Conservation (phyloP, 2,888 invertebrate species). For the Megastigmus dorsalis region DNA sequence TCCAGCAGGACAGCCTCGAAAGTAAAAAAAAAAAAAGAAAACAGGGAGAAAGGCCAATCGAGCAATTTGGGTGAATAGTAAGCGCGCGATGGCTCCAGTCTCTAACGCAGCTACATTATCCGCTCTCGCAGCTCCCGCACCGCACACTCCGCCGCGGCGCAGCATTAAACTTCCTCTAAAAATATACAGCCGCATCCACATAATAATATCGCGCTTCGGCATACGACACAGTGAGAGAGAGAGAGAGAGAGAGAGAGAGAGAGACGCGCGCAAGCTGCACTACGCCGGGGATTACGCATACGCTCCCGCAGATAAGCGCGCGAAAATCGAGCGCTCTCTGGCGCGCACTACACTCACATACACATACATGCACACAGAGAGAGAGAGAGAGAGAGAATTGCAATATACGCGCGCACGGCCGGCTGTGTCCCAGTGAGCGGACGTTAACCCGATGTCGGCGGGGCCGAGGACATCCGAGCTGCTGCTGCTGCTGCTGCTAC, state of each 20-base stretch:
- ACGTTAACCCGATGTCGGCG: conserved; percentile 69
- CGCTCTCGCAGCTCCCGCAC: too few species aligned
- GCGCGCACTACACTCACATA: conserved; percentile 45
- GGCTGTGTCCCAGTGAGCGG: conserved; percentile 73
- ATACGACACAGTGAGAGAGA: too few species aligned
- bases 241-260: too few species aligned
- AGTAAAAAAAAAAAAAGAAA: too few species aligned
- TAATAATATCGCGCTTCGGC: too few species aligned
- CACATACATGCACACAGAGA: neutral
- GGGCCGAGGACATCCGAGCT: conserved; percentile 69
- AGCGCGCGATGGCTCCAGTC: too few species aligned
- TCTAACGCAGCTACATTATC: too few species aligned
- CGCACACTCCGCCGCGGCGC: too few species aligned
- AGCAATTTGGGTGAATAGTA: too few species aligned
- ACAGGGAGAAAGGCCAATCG: too few species aligned
- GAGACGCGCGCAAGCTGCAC: too few species aligned
- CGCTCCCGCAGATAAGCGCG: conserved; percentile 41
- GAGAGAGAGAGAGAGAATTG: neutral
- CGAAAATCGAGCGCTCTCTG: conserved; percentile 42
- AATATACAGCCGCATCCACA: neutral
- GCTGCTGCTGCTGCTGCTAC: conserved; percentile 35
- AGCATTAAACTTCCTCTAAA: neutral
- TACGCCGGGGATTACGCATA: conserved; percentile 19
- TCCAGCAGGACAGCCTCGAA: too few species aligned
- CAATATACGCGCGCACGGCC: conserved; percentile 57